phyloP scores from a whole-genome alignment of 1,140 invertebrate genomes.

The Calephelis virginiensis region DNA sequence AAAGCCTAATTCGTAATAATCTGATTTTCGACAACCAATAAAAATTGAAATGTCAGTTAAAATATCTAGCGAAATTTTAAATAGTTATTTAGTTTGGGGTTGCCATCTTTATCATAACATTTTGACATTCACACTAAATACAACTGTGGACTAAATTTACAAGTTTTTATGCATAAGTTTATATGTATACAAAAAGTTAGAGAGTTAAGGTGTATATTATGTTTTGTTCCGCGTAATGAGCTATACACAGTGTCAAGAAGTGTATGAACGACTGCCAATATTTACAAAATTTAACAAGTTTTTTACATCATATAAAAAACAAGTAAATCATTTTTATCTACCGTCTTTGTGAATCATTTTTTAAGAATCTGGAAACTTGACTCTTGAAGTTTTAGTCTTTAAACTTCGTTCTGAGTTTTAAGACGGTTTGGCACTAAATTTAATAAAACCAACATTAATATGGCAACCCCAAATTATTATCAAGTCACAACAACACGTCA shows the following conservation, averaged over 20 bases:
- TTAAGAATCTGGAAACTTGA: no score
- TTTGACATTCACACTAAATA: background rate
- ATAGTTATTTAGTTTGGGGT: background rate
- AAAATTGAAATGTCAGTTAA: conserved; percentile 7
- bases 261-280: no score
- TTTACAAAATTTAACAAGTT: no score
- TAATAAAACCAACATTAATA: background rate
- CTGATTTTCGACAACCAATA: conserved; percentile 4
- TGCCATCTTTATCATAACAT: background rate
- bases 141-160: background rate
- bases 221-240: background rate
- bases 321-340: background rate
- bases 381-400: background rate
- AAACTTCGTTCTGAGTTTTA: background rate
- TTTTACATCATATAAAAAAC: background rate
- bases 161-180: background rate
- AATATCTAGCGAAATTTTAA: conserved; percentile 14
- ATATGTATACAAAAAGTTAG: no score
- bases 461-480: conserved; percentile 15
- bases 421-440: conserved; percentile 11
- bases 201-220: no score
- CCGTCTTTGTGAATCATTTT: background rate
- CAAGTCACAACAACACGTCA: conserved; percentile 13
- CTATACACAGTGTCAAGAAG: background rate
- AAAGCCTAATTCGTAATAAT: background rate